A percentile compares a stretch with the other conserved stretches of the same genome.
phyloP scores from a whole-genome alignment of 1,140 invertebrate species.

The Branchinecta lynchi region DNA sequence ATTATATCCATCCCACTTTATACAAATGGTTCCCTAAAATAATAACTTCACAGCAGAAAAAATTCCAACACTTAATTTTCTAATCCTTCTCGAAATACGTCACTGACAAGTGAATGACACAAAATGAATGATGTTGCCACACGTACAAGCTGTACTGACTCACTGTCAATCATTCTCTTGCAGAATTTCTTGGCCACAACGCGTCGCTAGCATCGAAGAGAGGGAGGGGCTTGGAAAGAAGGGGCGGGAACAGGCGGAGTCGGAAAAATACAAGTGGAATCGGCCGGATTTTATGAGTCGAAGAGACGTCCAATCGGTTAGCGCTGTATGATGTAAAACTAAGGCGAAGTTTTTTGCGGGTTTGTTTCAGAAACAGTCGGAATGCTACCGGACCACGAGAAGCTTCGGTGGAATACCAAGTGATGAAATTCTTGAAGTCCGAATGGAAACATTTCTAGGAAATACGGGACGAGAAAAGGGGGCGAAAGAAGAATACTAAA shows the following conservation, averaged over 20 bases:
- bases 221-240: background rate
- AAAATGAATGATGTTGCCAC: constrained; percentile 2
- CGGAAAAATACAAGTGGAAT: constrained; percentile 7
- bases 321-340: background rate
- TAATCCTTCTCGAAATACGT: background rate
- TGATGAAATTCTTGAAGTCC: no score
- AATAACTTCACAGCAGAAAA: background rate
- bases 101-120: constrained; percentile 9
- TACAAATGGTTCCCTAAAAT: background rate
- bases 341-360: background rate
- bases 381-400: background rate
- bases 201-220: background rate
- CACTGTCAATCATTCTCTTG: background rate
- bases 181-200: background rate
- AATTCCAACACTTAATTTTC: background rate
- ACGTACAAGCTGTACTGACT: constrained; percentile 6
- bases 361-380: background rate
- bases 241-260: background rate
- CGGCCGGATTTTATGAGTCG: background rate
- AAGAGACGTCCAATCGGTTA: constrained; percentile 9
- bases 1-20: background rate
- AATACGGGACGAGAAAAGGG: no score
- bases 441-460: no score
- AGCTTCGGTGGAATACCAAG: no score
- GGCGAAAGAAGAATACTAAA: no score